A percentile compares a stretch with the other conserved stretches of the same genome.
Evolutionary conservation across 35 echinoderm and acorn worm genomes (phyloP).

Genomic region (Patiria miniata): DNA sequence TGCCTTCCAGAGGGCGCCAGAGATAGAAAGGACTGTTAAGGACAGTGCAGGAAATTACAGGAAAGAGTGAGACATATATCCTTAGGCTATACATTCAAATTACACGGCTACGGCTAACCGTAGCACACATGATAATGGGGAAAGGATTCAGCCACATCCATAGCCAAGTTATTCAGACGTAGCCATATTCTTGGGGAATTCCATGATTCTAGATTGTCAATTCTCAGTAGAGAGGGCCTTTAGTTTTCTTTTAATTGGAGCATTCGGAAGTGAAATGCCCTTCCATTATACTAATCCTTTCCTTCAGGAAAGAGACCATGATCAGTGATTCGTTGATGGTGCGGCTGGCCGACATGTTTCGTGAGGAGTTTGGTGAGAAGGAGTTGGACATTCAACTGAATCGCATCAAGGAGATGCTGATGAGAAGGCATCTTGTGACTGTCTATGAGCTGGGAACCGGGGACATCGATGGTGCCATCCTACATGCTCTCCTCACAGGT

Average conservation of each 20-base stretch:
- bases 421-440: slow-evolving; percentile 73
- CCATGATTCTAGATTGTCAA: too few species aligned
- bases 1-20: slow-evolving; percentile 75
- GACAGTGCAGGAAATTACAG: slow-evolving; percentile 38
- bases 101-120: too few species aligned
- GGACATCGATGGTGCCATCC: slow-evolving; percentile 89
- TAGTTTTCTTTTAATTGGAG: too few species aligned
- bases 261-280: too few species aligned
- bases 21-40: slow-evolving; percentile 45
- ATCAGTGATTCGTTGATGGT: slow-evolving; percentile 47
- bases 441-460: slow-evolving; percentile 78
- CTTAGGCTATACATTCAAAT: too few species aligned
- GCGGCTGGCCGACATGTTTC: slow-evolving; percentile 60
- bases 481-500: slow-evolving; percentile 94
- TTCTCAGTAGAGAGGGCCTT: too few species aligned
- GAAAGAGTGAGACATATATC: slow-evolving; percentile 76
- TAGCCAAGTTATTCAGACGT: too few species aligned
- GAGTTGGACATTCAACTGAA: slow-evolving; percentile 74
- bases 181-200: too few species aligned
- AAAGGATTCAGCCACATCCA: too few species aligned
- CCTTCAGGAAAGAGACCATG: slow-evolving; percentile 55
- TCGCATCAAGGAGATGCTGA: slow-evolving; percentile 74
- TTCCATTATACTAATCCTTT: background rate
- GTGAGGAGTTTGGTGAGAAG: slow-evolving; percentile 75
- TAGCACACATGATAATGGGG: too few species aligned